A percentile compares a stretch with the other conserved stretches of the same genome.
phyloP scores from a whole-genome alignment of 2,888 invertebrate genomes.

The Drosophila cognata region DNA sequence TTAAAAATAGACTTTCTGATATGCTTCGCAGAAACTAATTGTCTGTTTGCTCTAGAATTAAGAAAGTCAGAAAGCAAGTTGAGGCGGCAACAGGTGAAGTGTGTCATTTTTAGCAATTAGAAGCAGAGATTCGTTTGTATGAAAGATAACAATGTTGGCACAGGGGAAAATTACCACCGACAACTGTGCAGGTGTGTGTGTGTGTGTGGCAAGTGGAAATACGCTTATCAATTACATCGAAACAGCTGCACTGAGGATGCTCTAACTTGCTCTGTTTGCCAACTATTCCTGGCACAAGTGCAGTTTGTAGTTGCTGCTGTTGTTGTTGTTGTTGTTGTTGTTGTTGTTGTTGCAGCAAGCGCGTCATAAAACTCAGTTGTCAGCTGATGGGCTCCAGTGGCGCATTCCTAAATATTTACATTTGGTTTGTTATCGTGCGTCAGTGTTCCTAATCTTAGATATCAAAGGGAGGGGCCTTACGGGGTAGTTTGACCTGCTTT shows the following conservation, averaged over 20 bases:
- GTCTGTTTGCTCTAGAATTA: neutral
- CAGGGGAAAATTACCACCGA: neutral
- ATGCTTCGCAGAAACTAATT: neutral
- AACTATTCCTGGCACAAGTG: neutral
- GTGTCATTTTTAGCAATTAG: neutral
- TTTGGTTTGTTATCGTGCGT: slow-evolving; percentile 32
- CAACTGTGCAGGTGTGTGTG: neutral
- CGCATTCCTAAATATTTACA: slow-evolving; percentile 39
- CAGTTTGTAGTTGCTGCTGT: neutral
- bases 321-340: too few species aligned
- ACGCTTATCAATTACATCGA: neutral
- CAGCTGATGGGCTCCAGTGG: slow-evolving; percentile 18
- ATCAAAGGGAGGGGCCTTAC: neutral
- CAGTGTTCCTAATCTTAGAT: slow-evolving; percentile 22
- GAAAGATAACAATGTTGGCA: slow-evolving; percentile 1
- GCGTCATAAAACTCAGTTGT: slow-evolving; percentile 24
- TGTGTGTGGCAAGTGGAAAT: neutral
- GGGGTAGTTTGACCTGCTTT: neutral
- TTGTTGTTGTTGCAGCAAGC: neutral
- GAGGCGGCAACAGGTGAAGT: neutral
- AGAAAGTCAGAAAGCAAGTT: neutral
- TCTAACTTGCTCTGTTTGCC: neutral
- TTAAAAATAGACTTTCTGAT: neutral
- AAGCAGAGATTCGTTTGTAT: neutral
- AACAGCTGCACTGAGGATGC: slow-evolving; percentile 8